Percentiles rank a stretch among this genome's conserved stretches.
Conservation (phyloP, 2,888 invertebrate genomes). For the Spialia ferax region DNA sequence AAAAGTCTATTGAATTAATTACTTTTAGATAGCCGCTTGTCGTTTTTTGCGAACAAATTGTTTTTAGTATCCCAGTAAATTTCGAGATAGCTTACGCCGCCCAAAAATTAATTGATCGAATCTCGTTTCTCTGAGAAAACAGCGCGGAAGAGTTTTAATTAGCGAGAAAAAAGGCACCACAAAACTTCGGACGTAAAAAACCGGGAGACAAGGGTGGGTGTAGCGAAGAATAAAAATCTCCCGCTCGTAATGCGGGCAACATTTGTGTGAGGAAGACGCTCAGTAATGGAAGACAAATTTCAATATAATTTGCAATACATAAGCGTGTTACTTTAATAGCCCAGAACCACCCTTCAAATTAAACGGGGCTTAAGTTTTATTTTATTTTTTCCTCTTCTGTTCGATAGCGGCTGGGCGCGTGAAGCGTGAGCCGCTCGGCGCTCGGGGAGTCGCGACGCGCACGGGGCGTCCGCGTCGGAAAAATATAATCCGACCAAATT, state of each 20-base stretch:
- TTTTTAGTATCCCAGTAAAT: slow-evolving; percentile 79
- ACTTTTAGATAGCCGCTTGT: slow-evolving; percentile 68
- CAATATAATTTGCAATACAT: slow-evolving; percentile 88
- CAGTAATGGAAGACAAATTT: slow-evolving; percentile 87
- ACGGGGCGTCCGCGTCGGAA: slow-evolving; percentile 63
- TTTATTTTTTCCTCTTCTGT: slow-evolving; percentile 83
- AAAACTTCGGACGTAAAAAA: slow-evolving; percentile 84
- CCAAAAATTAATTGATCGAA: slow-evolving; percentile 86
- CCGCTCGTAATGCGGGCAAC: slow-evolving; percentile 85
- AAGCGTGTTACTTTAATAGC: slow-evolving; percentile 88
- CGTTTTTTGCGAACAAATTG: slow-evolving; percentile 67
- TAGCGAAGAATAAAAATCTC: slow-evolving; percentile 82
- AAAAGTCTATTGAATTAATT: slow-evolving; percentile 62
- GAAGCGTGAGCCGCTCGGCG: too few relatives aligned
- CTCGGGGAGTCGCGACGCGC: slow-evolving; percentile 56
- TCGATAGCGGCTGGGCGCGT: slow-evolving; percentile 72
- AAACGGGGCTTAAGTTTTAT: slow-evolving; percentile 87
- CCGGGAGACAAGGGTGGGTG: slow-evolving; percentile 84
- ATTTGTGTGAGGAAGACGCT: slow-evolving; percentile 86
- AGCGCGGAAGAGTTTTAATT: slow-evolving; percentile 87
- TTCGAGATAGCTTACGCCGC: slow-evolving; percentile 79
- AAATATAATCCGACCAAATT: slow-evolving; percentile 87
- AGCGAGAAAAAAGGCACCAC: slow-evolving; percentile 83
- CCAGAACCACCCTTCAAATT: slow-evolving; percentile 88
- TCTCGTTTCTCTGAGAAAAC: slow-evolving; percentile 84